Conservation (phyloP, 2,113 vertebrate species). For the Oriolus oriolus region DNA sequence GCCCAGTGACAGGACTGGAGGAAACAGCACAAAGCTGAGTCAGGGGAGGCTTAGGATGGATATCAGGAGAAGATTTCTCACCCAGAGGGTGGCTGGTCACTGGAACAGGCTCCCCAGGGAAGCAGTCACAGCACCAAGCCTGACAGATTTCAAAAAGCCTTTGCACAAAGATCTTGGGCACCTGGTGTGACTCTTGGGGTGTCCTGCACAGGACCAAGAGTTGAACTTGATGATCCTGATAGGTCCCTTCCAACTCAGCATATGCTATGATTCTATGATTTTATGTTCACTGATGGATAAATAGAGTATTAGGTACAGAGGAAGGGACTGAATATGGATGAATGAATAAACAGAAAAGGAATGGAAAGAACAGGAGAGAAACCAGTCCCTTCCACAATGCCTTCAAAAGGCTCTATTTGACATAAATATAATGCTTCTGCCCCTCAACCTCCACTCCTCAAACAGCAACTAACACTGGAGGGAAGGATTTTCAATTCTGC, state of each 20-base stretch:
- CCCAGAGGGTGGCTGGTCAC: not conserved
- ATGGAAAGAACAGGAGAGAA: not conserved
- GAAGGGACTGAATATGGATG: not conserved
- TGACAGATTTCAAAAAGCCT: rapidly evolving
- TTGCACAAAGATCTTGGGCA: not conserved
- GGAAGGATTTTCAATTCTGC: not conserved
- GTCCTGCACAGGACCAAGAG: not conserved
- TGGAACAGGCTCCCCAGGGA: not conserved
- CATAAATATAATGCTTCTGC: not conserved
- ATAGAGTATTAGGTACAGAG: not conserved
- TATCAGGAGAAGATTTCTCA: not conserved
- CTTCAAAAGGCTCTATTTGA: not conserved
- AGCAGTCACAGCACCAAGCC: not conserved
- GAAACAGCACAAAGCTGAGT: not conserved
- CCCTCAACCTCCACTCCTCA: rapidly evolving
- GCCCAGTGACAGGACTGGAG: not conserved
- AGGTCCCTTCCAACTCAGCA: not conserved
- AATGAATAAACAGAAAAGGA: not conserved
- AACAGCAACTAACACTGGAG: not conserved
- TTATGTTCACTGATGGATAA: not conserved
- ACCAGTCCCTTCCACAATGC: not conserved
- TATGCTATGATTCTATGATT: not conserved
- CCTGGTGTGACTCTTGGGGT: not conserved
- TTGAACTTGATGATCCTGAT: not conserved
- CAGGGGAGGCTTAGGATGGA: not conserved